A percentile compares a stretch with the other conserved stretches of the same genome.
Evolutionary conservation across 2,797 vertebrate species (phyloP).

Genomic region (Ceryle rudis): DNA sequence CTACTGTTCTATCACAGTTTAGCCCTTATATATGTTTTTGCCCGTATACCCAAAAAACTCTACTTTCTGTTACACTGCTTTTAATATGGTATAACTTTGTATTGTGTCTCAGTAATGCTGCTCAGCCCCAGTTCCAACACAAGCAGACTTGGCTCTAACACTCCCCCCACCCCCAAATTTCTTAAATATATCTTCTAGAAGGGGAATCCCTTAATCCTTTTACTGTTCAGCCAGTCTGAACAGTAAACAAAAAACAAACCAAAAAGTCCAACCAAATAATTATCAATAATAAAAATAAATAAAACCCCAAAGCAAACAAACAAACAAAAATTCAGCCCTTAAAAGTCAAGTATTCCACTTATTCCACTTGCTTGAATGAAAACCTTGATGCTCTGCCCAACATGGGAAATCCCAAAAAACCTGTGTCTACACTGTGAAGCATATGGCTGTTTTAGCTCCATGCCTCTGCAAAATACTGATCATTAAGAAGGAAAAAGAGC

Average conservation of each 20-base stretch:
- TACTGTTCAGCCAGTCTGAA: not conserved
- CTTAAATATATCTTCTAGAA: not conserved
- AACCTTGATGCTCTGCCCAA: not conserved
- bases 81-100: not conserved
- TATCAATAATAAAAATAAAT: too few relatives aligned
- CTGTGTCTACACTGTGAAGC: not conserved
- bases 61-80: not conserved
- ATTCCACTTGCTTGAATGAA: not conserved
- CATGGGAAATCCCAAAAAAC: not conserved
- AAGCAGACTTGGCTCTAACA: not conserved
- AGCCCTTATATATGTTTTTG: not conserved
- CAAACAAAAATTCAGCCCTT: not conserved
- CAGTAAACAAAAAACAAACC: accelerated
- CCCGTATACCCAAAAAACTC: not conserved
- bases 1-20: not conserved
- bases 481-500: not conserved
- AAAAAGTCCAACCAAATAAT: too few relatives aligned
- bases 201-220: not conserved
- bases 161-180: not conserved
- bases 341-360: not conserved
- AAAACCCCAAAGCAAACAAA: too few relatives aligned
- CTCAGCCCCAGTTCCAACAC: not conserved
- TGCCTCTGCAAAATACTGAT: not conserved
- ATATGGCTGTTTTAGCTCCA: not conserved
- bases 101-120: not conserved